Evolutionary conservation across 2,113 vertebrate species (phyloP), one percentile per base, ranked within the genome.

Genomic region (Callipepla californica): DNA sequence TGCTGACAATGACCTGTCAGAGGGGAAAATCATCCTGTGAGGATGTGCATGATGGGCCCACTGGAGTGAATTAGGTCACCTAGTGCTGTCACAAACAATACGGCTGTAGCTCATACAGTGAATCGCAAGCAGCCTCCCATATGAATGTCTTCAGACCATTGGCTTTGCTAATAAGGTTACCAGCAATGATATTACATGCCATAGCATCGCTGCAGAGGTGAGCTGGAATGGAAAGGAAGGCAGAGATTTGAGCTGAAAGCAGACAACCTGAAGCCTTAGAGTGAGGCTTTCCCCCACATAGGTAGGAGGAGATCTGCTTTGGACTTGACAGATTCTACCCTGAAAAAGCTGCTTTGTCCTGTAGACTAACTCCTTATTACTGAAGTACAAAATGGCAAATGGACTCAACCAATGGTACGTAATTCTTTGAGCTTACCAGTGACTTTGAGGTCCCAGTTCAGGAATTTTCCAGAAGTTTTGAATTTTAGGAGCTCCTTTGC

Each of bases 1-100:
- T 65, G 58, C 34, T 67, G 72, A 61, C 63, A 82, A 26, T 4
- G 15, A 26, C 13, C 30, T 77, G 80, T 80, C 82, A 86, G 45
- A 78, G 19, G 42, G 18, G 23, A 61, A 62, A 82, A 53, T n/a
- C 67, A 76, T 68, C 15, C 55, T 42, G 36, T 40, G 26, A 67
- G n/a, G 23, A 62, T 12, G 8, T 5, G 22, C 44, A 42, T 38
- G n/a, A 80, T 47, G 47, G 42, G 76, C 23, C 65, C 73, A 77
- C 50, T 94, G 76, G 73, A 90, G 36, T 88, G 89, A 93, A 88
- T 70, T 30, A 90, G 59, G 69, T 78, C 83, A 75, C 57, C 73
- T 72, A 55, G 19, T 11, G 34, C 73, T 92, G 82, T 92, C 88
- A 92, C 21, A 76, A 86, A 67, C 50, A 83, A 84, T 15, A 90